phyloP scores from a whole-genome alignment of 2,113 vertebrate species.

The Sinocyclocheilus grahami region DNA sequence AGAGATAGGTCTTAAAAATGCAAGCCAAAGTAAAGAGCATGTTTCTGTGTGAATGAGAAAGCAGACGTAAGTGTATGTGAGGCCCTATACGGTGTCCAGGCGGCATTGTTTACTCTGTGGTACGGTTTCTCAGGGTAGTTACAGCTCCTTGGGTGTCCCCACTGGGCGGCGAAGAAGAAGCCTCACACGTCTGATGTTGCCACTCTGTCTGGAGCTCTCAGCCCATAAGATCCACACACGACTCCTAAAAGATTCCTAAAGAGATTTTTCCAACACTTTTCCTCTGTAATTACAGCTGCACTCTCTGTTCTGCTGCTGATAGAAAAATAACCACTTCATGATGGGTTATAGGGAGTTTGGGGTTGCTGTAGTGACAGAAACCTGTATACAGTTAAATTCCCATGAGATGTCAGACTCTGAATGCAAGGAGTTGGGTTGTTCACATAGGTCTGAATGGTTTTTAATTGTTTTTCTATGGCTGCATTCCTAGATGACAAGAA shows the following conservation, averaged over 20 bases:
- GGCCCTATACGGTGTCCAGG: constrained; percentile 31
- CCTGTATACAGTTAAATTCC: constrained; percentile 2
- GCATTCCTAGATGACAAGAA: background rate
- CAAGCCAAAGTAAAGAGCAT: constrained; percentile 45
- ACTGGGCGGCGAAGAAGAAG: constrained; percentile 17
- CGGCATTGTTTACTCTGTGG: constrained; percentile 46
- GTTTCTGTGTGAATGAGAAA: constrained; percentile 51
- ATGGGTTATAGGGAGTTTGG: constrained; percentile 36
- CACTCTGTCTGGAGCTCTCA: constrained; percentile 71
- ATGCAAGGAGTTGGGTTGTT: background rate
- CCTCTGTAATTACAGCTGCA: constrained; percentile 67
- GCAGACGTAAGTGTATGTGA: constrained; percentile 35
- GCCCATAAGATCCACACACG: constrained; percentile 76
- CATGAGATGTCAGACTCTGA: constrained; percentile 12
- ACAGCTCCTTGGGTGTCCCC: constrained; percentile 39
- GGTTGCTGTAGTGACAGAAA: constrained; percentile 43
- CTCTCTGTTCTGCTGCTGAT: constrained; percentile 51
- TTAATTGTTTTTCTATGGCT: background rate
- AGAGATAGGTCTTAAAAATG: constrained; percentile 22
- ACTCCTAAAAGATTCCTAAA: constrained; percentile 55
- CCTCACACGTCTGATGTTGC: constrained; percentile 46
- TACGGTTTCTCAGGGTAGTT: constrained; percentile 13
- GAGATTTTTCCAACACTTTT: constrained; percentile 72
- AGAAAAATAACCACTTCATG: constrained; percentile 56
- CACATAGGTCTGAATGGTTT: background rate